A percentile compares a stretch with the other conserved stretches of the same genome.
Conservation (phyloP, 1,140 invertebrate species). For the Trypoxylus dichotomus region DNA sequence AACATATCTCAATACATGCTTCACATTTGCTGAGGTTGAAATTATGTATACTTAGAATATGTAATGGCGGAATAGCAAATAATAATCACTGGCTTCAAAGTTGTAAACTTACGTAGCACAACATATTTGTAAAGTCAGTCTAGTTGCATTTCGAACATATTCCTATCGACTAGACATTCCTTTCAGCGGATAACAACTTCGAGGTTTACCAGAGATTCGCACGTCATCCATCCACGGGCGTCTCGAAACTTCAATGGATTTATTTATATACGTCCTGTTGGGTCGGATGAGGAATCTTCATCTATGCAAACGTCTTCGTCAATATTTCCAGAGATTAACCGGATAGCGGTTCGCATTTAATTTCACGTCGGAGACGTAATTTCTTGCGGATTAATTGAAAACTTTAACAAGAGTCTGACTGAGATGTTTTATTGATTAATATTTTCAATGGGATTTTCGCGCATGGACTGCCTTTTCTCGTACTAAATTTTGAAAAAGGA, state of each 20-base stretch:
- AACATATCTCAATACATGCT: no score
- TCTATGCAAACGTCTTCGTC: neutral
- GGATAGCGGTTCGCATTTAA: neutral
- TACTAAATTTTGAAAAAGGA: no score
- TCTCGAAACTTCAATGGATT: neutral
- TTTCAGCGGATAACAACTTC: neutral
- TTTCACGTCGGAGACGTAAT: neutral
- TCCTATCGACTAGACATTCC: neutral
- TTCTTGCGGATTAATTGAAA: neutral
- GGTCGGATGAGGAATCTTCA: neutral
- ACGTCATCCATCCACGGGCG: neutral
- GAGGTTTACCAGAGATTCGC: neutral
- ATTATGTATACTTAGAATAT: no score
- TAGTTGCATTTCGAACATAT: neutral
- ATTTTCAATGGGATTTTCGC: neutral
- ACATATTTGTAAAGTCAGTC: neutral
- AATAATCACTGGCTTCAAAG: neutral
- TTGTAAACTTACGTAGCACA: slow-evolving; percentile 10
- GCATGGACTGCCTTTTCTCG: neutral
- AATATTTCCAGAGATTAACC: neutral
- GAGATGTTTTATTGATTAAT: no score
- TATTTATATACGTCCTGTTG: neutral
- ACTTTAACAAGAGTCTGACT: neutral
- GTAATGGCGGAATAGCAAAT: no score
- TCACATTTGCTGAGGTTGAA: no score